Evolutionary conservation across 2,113 vertebrate species (phyloP), one percentile per base, ranked within the genome.

Genomic region (Agapornis roseicollis): DNA sequence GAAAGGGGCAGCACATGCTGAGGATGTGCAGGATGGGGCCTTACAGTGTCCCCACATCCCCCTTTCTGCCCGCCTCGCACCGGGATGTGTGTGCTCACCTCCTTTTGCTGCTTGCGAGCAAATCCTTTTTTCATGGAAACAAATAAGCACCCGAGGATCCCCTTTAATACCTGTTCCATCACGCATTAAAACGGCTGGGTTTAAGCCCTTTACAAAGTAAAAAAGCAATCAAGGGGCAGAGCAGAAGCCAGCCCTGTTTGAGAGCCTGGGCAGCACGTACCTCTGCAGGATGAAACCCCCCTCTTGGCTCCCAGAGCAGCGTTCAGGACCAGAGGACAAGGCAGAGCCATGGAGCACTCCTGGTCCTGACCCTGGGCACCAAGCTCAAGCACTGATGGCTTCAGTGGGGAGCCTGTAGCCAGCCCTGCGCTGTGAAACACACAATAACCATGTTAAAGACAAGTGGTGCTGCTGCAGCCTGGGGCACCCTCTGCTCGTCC

Each of bases 351-450:
- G 42, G n/a, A 16, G 49, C 0, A 1, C 42, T 25, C 23, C 31
- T 6, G 27, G 11, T 27, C 47, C 66, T 0, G 0, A 1, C 1
- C 0, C 7, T 6, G 0, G 0, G 37, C 77, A 35, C 3, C 0
- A 0, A 1, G 17, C 85, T 42, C 56, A 10, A 56, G 52, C 6
- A 7, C 5, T 22, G 4, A 4, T 0, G 4, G 61, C 25, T 64
- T 3, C 9, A 1, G 16, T 1, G 47, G 31, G 64, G 27, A 79
- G 55, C 50, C 78, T 5, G 1, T 0, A 1, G 79, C 17, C 91
- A 11, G 91, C 3, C 14, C 83, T 9, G 19, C 60, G 0, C 79
- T 10, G 28, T 3, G 46, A 61, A 20, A 25, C 0, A 3, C 76
- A 37, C 22, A 0, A 39, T 2, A 28, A 16, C 31, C 87, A 24